Evolutionary conservation across 2,113 vertebrate species (phyloP).

Genomic region (Cyprinus carpio): DNA sequence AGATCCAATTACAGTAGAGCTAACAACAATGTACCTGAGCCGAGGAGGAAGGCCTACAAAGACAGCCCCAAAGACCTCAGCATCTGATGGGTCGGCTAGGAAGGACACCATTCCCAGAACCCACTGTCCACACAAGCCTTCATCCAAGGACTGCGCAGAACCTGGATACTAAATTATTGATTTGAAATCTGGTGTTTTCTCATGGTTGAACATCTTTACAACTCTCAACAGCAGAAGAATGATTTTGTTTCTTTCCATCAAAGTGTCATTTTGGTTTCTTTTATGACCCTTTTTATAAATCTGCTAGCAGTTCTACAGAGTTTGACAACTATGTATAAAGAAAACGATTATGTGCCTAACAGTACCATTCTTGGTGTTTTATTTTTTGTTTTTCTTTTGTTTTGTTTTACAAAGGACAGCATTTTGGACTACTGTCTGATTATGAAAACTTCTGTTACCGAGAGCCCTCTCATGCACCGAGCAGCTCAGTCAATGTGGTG

Average conservation of each 20-base stretch:
- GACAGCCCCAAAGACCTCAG: slow-evolving; percentile 96
- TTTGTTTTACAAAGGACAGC: slow-evolving; percentile 64
- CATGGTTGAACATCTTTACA: slow-evolving; percentile 69
- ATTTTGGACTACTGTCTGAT: slow-evolving; percentile 67
- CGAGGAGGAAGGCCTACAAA: slow-evolving; percentile 84
- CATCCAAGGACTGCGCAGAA: slow-evolving; percentile 52
- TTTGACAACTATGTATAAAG: slow-evolving; percentile 78
- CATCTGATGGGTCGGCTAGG: slow-evolving; percentile 80
- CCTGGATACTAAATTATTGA: slow-evolving; percentile 58
- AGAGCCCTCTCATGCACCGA: slow-evolving; percentile 69
- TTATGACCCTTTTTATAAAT: slow-evolving; percentile 56
- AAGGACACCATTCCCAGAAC: slow-evolving; percentile 44
- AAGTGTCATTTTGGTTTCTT: slow-evolving; percentile 54
- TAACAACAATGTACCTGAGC: slow-evolving; percentile 75
- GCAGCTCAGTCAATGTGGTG: slow-evolving; percentile 64
- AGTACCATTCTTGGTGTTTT: slow-evolving; percentile 74
- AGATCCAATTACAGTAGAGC: slow-evolving; percentile 70
- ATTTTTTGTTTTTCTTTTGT: not conserved
- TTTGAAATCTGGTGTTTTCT: slow-evolving; percentile 67
- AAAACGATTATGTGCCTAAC: slow-evolving; percentile 83
- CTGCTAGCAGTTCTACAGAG: slow-evolving; percentile 69
- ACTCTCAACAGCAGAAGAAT: slow-evolving; percentile 65
- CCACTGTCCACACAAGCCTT: slow-evolving; percentile 56
- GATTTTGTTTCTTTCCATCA: slow-evolving; percentile 59
- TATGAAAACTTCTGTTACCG: slow-evolving; percentile 71